Evolutionary conservation across 64 coral and sea anemone species (phyloP).

Genomic region (Montipora efflorescens): DNA sequence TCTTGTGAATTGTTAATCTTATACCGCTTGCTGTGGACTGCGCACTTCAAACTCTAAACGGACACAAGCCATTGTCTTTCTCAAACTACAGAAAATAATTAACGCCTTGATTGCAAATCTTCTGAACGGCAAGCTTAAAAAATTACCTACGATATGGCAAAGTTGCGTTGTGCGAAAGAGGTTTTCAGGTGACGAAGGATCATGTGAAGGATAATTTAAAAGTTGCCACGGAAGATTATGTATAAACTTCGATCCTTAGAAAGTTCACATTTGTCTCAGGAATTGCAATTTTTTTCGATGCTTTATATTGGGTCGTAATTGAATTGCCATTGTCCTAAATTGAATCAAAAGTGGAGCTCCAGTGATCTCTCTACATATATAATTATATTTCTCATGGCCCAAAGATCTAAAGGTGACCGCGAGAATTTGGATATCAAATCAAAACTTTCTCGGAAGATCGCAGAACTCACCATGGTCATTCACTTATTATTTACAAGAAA

Average conservation of each 20-base stretch:
- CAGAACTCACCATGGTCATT: constrained; percentile 95
- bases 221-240: too few species aligned
- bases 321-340: not conserved
- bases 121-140: not conserved
- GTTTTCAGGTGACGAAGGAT: too few species aligned
- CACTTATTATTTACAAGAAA: constrained; percentile 97
- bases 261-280: not conserved
- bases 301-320: too few species aligned
- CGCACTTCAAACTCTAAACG: constrained; percentile 10
- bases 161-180: too few species aligned
- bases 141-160: not conserved
- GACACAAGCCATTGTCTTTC: not conserved
- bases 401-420: not conserved
- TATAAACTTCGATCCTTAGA: not conserved
- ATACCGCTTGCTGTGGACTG: not conserved
- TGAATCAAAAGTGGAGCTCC: not conserved
- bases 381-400: constrained; percentile 2
- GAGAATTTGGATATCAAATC: constrained; percentile 58
- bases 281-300: not conserved
- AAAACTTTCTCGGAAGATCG: constrained; percentile 92
- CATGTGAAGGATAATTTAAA: too few species aligned
- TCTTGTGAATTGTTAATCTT: not conserved
- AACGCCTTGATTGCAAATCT: not conserved
- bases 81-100: not conserved
- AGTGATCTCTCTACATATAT: not conserved